Evolutionary conservation across 2,113 vertebrate genomes (phyloP), one percentile per base, ranked within the genome.

Genomic region (Pantherophis guttatus): DNA sequence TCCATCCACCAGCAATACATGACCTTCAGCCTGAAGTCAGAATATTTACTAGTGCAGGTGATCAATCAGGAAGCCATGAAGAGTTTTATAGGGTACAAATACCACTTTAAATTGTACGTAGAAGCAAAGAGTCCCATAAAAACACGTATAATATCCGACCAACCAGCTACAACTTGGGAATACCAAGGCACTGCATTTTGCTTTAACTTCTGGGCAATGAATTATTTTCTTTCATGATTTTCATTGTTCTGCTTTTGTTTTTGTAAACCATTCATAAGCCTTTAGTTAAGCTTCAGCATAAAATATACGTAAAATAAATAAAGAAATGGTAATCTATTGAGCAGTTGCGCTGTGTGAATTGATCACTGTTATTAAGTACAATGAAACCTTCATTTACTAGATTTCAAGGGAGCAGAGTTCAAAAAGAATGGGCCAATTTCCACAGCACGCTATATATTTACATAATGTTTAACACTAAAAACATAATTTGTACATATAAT

Each of bases 331-430:
- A 96, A 91, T 48, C 88, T 89, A 95, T 88, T 95, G 95, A 91
- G 93, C 90, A 88, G 93, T 94, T 93, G 81, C 33, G 92, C 93
- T 65, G 86, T 93, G 94, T 23, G 87, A 96, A 96, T 95, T 94
- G 87, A 94, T 50, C 95, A 90, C 89, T 94, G 93, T 52, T 95
- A 88, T 91, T 86, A 95, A 95, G 23, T 81, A 93, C 55, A 65
- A n/a, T n/a, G 62, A 70, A 70, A 70, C 29, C 11, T 70, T 11
- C 13, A n/a, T 70, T 70, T 70, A n/a, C 29, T 11, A 6, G 12
- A 70, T 12, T 12, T 2, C 29, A n/a, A 15, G 29, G 12, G 12
- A n/a, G 15, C 65, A n/a, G 65, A 70, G 62, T 70, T 70, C 11
- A 15, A 70, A 70, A 70, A 5, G 5, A n/a, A 70, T n/a, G 29